These are phyloP conservation scores for Cydia strobilella DNA, from an alignment of 1,140 invertebrate genomes.

Conservation along the genomic window DNA sequence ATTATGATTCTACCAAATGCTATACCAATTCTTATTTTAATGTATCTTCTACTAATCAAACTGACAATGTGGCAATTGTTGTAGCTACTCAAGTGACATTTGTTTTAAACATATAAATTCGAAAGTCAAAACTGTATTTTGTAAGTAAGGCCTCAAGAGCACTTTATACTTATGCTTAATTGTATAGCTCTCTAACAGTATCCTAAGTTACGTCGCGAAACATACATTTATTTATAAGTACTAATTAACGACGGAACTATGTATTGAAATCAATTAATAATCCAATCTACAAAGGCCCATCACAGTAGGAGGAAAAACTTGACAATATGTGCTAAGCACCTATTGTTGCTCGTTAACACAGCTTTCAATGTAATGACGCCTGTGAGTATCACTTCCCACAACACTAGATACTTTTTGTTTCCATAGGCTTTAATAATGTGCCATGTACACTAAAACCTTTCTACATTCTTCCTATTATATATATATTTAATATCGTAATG, in stretches of 20 bases:
- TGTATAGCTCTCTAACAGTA: not conserved
- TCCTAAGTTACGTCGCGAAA: not conserved
- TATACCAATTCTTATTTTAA: not conserved
- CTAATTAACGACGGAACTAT: not conserved
- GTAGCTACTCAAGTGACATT: too few species aligned
- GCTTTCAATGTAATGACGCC: not conserved
- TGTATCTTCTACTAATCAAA: too few species aligned
- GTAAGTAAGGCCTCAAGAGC: too few species aligned
- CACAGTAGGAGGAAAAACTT: constrained; percentile 3
- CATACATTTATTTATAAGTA: not conserved
- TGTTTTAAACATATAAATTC: too few species aligned
- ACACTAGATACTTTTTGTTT: not conserved
- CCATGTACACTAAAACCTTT: not conserved
- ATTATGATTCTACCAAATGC: not conserved
- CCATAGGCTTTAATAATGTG: not conserved
- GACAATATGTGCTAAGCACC: constrained; percentile 11
- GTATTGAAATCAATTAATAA: constrained; percentile 8
- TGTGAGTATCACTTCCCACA: constrained; percentile 5
- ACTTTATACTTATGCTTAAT: too few species aligned
- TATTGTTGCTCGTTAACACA: constrained; percentile 7
- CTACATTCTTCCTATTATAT: not conserved
- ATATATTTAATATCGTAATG: too few species aligned
- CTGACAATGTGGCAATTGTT: too few species aligned
- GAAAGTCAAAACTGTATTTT: too few species aligned
- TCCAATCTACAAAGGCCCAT: not conserved